A percentile compares a stretch with the other conserved stretches of the same genome.
phyloP scores from a whole-genome alignment of 2,797 vertebrate species.

The Hyperoplus lanceolatus region DNA sequence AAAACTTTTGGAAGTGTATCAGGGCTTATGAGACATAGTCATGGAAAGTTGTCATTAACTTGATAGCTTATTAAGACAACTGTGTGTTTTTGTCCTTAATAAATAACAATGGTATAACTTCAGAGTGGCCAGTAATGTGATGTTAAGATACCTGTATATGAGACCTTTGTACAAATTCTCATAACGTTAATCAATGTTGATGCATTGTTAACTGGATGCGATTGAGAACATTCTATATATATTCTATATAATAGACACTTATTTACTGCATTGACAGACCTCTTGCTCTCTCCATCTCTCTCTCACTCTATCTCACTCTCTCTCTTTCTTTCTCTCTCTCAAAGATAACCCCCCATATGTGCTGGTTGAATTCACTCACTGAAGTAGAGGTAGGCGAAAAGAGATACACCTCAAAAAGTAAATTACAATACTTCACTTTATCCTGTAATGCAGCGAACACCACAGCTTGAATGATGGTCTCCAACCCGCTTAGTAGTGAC shows the following conservation, averaged over 20 bases:
- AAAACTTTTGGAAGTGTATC: neutral
- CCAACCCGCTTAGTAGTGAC: constrained; percentile 41
- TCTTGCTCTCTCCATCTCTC: too few relatives aligned
- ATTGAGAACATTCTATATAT: too few relatives aligned
- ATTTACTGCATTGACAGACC: too few relatives aligned
- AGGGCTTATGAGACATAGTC: neutral
- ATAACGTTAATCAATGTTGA: neutral
- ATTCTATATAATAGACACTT: too few relatives aligned
- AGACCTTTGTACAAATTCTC: neutral
- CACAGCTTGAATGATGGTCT: constrained; percentile 45
- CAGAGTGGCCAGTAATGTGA: neutral
- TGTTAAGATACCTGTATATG: neutral
- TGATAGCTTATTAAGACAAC: neutral
- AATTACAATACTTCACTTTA: constrained; percentile 52
- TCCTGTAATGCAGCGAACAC: constrained; percentile 35
- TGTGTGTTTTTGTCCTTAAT: neutral
- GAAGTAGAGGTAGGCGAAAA: constrained; percentile 25
- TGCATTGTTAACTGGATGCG: neutral
- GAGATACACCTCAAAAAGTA: constrained; percentile 35
- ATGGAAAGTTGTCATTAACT: neutral
- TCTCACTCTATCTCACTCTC: too few relatives aligned
- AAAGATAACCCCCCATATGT: constrained; percentile 28
- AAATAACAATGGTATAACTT: neutral
- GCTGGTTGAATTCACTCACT: constrained; percentile 28
- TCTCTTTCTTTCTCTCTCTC: constrained; percentile 1